phyloP scores from a whole-genome alignment of 2,113 vertebrate species.

The Desmodus rotundus region DNA sequence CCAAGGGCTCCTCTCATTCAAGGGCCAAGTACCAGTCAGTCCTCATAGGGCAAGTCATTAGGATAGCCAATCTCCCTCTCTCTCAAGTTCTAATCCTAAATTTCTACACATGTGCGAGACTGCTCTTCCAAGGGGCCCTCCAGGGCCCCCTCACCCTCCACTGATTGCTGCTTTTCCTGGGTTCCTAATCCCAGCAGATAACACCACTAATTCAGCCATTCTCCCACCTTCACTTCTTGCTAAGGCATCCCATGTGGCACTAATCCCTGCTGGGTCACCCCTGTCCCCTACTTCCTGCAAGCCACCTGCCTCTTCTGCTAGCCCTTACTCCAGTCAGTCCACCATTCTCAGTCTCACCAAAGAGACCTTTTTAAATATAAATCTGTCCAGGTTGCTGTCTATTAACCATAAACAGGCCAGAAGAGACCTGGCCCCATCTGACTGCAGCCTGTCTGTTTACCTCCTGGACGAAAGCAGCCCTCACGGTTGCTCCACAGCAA shows the following conservation, averaged over 20 bases:
- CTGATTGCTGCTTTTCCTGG: neutral
- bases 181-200: neutral
- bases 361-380: neutral
- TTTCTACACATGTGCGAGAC: neutral
- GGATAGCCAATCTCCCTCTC: neutral
- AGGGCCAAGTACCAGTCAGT: neutral
- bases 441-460: neutral
- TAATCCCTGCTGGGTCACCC: neutral
- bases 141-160: neutral
- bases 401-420: neutral
- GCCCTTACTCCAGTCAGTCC: neutral
- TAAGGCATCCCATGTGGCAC: neutral
- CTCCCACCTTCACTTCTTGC: neutral
- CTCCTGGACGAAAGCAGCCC: neutral
- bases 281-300: neutral
- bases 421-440: neutral
- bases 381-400: neutral
- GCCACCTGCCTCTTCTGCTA: neutral
- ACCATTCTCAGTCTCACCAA: neutral
- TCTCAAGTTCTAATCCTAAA: neutral
- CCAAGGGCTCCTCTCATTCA: neutral
- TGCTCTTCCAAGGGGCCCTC: neutral
- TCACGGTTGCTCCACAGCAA: neutral
- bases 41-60: neutral
- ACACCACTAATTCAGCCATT: neutral